A percentile compares a stretch with the other conserved stretches of the same genome.
These are phyloP conservation scores for Otolemur crassicaudatus DNA, from an alignment of 2,797 vertebrate species.

Conservation along the genomic window DNA sequence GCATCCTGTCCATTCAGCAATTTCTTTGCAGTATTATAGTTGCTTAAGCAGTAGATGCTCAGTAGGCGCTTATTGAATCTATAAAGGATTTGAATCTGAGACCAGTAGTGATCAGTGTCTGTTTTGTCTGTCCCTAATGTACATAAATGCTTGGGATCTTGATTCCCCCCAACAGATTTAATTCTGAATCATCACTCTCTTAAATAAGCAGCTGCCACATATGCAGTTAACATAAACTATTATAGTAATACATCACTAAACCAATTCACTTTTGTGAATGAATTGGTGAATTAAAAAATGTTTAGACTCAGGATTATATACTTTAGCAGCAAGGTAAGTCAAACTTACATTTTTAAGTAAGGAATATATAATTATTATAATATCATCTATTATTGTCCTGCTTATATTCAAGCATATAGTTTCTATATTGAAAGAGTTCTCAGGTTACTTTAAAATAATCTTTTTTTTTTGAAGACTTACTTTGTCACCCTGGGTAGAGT, in stretches of 20 bases:
- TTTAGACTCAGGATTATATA: not conserved
- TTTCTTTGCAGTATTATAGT: slow-evolving; percentile 24
- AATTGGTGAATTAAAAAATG: slow-evolving; percentile 35
- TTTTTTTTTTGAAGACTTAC: too few relatives aligned
- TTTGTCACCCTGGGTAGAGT: too few relatives aligned
- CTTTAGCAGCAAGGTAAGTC: slow-evolving; percentile 35
- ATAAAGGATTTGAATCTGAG: not conserved
- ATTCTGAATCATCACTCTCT: slow-evolving; percentile 48
- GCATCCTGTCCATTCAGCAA: not conserved
- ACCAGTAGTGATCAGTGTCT: not conserved
- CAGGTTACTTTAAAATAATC: slow-evolving; percentile 23
- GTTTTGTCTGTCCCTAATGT: not conserved
- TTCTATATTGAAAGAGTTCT: not conserved
- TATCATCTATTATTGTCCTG: not conserved
- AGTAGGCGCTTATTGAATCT: not conserved
- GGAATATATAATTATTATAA: slow-evolving; percentile 40
- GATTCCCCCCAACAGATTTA: not conserved
- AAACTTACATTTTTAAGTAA: not conserved
- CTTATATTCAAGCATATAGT: not conserved
- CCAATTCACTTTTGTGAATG: slow-evolving; percentile 23
- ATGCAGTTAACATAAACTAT: slow-evolving; percentile 2
- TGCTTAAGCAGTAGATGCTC: not conserved
- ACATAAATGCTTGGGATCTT: not conserved
- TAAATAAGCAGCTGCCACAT: not conserved
- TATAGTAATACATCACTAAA: not conserved